A percentile compares a stretch with the other conserved stretches of the same genome.
These are phyloP conservation scores for Trissolcus basalis DNA, from an alignment of 1,140 invertebrate species.

Conservation along the genomic window DNA sequence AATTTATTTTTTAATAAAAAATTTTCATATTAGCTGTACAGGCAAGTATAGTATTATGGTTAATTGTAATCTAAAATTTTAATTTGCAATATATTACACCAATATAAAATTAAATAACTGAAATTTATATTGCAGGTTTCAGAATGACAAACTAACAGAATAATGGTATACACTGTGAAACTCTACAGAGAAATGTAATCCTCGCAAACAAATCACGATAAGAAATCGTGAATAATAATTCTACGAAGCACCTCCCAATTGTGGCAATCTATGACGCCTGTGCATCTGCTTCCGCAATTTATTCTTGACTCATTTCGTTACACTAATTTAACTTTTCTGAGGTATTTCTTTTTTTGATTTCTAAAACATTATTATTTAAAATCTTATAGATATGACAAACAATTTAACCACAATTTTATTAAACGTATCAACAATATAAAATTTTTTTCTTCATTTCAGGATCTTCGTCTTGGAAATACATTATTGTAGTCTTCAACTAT, in stretches of 20 bases:
- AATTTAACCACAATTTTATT: too few relatives aligned
- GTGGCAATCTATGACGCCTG: slow-evolving; percentile 54
- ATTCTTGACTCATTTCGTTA: slow-evolving; percentile 56
- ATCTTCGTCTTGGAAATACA: too few relatives aligned
- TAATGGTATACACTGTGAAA: neutral
- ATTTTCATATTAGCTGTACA: too few relatives aligned
- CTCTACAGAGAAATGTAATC: slow-evolving; percentile 2
- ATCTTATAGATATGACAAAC: neutral
- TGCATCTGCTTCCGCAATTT: slow-evolving; percentile 63
- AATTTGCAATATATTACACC: too few relatives aligned
- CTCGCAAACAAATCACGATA: slow-evolving; percentile 46
- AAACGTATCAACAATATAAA: too few relatives aligned
- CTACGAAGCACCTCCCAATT: slow-evolving; percentile 62
- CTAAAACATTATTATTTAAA: slow-evolving; percentile 30
- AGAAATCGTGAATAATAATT: slow-evolving; percentile 53
- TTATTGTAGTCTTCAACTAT: too few relatives aligned
- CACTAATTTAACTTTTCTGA: slow-evolving; percentile 46
- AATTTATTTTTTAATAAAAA: too few relatives aligned
- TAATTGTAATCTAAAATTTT: too few relatives aligned
- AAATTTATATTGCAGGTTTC: too few relatives aligned
- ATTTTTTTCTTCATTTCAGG: too few relatives aligned
- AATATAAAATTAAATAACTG: too few relatives aligned
- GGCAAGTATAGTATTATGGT: too few relatives aligned
- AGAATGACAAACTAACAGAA: neutral
- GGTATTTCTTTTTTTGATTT: slow-evolving; percentile 30